A percentile compares a stretch with the other conserved stretches of the same genome.
Conservation (phyloP, 2,113 vertebrate genomes). For the Sisor rabdophorus region DNA sequence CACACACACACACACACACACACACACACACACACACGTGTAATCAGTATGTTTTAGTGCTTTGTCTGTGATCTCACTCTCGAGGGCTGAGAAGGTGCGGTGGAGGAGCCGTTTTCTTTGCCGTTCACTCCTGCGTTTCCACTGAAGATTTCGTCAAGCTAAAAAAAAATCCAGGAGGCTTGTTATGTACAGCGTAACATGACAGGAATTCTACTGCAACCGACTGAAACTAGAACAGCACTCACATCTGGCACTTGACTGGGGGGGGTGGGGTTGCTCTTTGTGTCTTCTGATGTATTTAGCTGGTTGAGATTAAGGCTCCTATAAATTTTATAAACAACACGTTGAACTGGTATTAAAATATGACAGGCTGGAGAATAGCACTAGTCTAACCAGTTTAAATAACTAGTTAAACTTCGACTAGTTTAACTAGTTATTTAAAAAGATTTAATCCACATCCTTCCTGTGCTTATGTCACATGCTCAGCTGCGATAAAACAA, state of each 20-base stretch:
- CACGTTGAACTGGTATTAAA: too few species aligned
- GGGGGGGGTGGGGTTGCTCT: slow-evolving; percentile 64
- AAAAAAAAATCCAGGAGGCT: slow-evolving; percentile 33
- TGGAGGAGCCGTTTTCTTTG: slow-evolving; percentile 79
- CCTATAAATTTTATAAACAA: slow-evolving; percentile 46
- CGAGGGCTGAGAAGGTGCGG: slow-evolving; percentile 66
- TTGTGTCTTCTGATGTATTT: slow-evolving; percentile 74
- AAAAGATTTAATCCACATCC: background rate
- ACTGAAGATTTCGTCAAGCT: slow-evolving; percentile 88
- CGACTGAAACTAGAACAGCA: background rate
- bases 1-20: too few species aligned
- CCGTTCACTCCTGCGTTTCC: slow-evolving; percentile 72
- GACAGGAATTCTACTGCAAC: background rate
- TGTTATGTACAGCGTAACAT: background rate
- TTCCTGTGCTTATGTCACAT: background rate
- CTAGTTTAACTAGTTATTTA: too few species aligned
- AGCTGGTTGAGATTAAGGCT: slow-evolving; percentile 83
- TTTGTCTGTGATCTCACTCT: slow-evolving; percentile 67
- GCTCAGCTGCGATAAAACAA: background rate
- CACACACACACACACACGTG: background rate
- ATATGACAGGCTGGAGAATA: too few species aligned
- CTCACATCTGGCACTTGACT: slow-evolving; percentile 75
- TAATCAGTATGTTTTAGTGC: background rate
- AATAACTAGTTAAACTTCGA: too few species aligned
- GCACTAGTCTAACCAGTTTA: too few species aligned